Base-by-base conservation (phyloP, 2,113 vertebrate species). In the Hucho hucho region DNA sequence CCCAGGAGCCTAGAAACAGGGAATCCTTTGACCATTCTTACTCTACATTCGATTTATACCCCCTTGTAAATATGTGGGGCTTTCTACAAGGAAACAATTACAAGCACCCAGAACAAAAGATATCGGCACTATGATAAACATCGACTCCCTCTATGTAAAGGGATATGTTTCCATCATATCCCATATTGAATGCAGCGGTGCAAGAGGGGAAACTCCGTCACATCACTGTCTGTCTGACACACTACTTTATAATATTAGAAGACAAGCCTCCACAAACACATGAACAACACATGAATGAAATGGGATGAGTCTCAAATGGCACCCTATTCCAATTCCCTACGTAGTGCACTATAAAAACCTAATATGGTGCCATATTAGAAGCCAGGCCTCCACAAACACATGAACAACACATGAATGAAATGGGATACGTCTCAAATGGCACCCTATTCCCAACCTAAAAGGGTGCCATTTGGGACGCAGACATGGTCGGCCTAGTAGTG, bases 61-160 rank as follows among this genome's bases (percentile, higher is more conserved):
- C 43, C 9, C 53, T 32, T 64, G 26, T 64, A 75, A 53, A 73
- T 56, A 37, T 37, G 37, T 37, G 7, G 29, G 63, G 24, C 28
- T 6, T 70, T 78, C 75, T 46, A 72, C 37, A 46, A 4, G 47
- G 37, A 78, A 75, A 75, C 32, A 13, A 68, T 75, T 32, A 68
- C 37, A 11, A 43, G 9, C 37, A 43, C 37, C 37, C 37, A 43
- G 37, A 11, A 11, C 28, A 22, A 29, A 64, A 70, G 7, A 11
- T 1, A 28, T 76, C 4, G 2, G 6, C 16, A n/a, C 28, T 64
- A 69, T 64, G 24, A 64, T 69, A 43, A 43, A 20, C 25, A 73
- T 25, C n/a, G 37, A 69, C 28, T 32, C 28, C 64, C 64, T 26
- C 37, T 67, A 37, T n/a, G 29, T 67, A 67, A n/a, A 67, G 26